Evolutionary conservation across 2,113 vertebrate genomes (phyloP).

Genomic region (Ia io): DNA sequence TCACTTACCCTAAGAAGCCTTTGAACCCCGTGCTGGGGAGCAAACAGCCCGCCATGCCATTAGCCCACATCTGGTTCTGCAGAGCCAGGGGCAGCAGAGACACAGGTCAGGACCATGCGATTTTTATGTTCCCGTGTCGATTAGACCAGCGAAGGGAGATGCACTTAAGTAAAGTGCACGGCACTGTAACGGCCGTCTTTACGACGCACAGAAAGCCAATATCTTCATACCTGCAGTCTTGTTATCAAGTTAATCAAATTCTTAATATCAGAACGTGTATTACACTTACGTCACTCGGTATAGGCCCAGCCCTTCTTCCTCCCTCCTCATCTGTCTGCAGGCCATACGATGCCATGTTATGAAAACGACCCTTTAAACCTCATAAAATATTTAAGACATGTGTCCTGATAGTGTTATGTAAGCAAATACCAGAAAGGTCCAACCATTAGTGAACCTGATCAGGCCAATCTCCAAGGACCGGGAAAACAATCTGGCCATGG

Average conservation of each 20-base stretch:
- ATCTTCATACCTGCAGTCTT: neutral
- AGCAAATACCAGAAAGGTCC: slow-evolving; percentile 77
- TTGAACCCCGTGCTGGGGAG: slow-evolving; percentile 40
- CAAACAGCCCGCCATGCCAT: slow-evolving; percentile 28
- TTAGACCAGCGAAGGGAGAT: slow-evolving; percentile 3
- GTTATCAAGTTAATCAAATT: slow-evolving; percentile 16
- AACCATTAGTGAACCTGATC: slow-evolving; percentile 77
- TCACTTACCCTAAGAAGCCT: slow-evolving; percentile 36
- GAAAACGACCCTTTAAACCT: slow-evolving; percentile 75
- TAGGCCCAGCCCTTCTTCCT: slow-evolving; percentile 40
- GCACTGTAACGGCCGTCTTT: neutral
- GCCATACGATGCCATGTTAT: slow-evolving; percentile 52
- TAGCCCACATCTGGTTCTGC: neutral
- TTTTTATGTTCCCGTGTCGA: slow-evolving; percentile 36
- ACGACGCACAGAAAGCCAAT: neutral
- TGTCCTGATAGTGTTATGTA: slow-evolving; percentile 80
- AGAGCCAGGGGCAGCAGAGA: neutral
- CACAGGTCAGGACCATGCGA: neutral
- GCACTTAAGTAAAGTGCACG: neutral
- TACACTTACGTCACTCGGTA: slow-evolving; percentile 49
- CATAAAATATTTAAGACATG: slow-evolving; percentile 81
- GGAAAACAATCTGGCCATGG: slow-evolving; percentile 27
- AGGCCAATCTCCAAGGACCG: slow-evolving; percentile 61
- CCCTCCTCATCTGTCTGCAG: slow-evolving; percentile 26
- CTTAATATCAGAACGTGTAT: slow-evolving; percentile 27